Evolutionary conservation across 37 sponge, comb jelly and placozoan species (phyloP).

Genomic region (Cladorhizidae sp.): DNA sequence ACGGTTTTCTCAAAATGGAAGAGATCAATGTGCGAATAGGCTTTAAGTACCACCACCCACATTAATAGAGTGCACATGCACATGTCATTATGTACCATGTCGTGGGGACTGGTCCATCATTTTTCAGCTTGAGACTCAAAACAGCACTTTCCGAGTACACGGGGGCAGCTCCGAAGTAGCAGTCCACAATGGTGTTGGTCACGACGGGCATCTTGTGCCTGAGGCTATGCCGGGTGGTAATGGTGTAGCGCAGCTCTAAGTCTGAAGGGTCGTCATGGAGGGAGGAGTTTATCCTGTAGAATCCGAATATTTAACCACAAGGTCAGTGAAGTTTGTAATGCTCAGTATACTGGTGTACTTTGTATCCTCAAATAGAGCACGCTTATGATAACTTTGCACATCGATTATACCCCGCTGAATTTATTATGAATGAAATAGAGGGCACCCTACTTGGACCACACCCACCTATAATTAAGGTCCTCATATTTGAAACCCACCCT

Average conservation of each 20-base stretch:
- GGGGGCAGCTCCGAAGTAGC: conserved; percentile 84
- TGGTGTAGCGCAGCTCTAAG: conserved; percentile 81
- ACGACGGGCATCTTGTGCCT: conserved; percentile 55
- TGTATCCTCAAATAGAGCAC: no score
- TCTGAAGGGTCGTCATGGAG: conserved; percentile 72
- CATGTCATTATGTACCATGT: no score
- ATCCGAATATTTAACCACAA: not conserved
- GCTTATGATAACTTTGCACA: no score
- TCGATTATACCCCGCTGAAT: no score
- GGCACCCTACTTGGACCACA: no score
- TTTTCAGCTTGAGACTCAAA: conserved; percentile 62
- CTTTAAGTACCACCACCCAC: no score
- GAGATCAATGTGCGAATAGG: no score
- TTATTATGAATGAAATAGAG: no score
- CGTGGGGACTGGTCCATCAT: conserved; percentile 57
- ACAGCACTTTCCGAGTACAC: conserved; percentile 39
- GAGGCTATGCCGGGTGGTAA: conserved; percentile 85
- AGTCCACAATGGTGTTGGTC: conserved; percentile 76
- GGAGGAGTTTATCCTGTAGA: conserved; percentile 57
- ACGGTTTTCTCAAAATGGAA: no score
- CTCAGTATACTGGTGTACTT: not conserved
- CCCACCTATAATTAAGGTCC: no score
- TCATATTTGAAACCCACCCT: no score
- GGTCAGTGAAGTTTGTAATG: not conserved
- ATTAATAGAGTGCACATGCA: no score